phyloP scores from a whole-genome alignment of 2,113 vertebrate genomes.

The Pycnonotus jocosus region DNA sequence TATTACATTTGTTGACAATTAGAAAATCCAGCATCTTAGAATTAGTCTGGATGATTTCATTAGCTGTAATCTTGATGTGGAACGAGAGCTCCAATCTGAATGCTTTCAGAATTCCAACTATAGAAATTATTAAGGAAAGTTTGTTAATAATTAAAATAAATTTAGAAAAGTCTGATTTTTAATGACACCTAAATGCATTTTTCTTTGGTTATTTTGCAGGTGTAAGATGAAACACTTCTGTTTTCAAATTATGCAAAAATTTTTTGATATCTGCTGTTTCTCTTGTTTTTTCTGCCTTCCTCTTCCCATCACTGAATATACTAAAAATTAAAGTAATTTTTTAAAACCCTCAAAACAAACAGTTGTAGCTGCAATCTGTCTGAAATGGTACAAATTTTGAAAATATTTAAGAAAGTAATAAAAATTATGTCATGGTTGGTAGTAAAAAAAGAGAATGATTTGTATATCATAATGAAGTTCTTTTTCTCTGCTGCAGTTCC shows the following conservation, averaged over 20 bases:
- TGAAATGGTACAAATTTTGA: not conserved
- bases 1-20: not conserved
- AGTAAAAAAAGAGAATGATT: not conserved
- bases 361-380: not conserved
- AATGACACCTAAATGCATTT: not conserved
- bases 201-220: not conserved
- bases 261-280: not conserved
- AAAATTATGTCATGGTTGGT: not conserved
- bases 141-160: too few species aligned
- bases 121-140: not conserved
- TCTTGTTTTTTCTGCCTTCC: not conserved
- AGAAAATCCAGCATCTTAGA: not conserved
- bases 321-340: not conserved
- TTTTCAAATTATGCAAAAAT: not conserved
- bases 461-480: not conserved
- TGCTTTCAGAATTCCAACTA: not conserved
- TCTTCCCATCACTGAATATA: not conserved
- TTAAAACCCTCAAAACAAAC: not conserved
- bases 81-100: not conserved
- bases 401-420: not conserved
- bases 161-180: not conserved
- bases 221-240: not conserved
- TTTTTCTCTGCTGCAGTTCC: not conserved
- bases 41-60: constrained; percentile 1
- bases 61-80: not conserved